These are phyloP conservation scores for Hecatera dysodea DNA, from an alignment of 2,888 invertebrate species.

Conservation along the genomic window DNA sequence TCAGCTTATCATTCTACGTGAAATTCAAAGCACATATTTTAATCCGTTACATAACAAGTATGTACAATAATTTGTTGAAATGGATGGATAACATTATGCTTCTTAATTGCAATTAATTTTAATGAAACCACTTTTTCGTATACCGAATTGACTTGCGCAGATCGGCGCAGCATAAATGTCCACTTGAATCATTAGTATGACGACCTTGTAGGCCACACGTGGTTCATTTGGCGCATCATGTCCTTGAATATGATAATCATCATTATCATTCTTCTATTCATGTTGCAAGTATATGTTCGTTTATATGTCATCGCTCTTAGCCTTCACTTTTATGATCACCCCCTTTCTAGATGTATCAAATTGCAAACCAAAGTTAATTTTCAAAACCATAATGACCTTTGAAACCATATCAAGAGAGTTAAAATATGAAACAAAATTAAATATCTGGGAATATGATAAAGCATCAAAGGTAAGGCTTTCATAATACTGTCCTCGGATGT, in stretches of 20 bases:
- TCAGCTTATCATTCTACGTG: conserved; percentile 29
- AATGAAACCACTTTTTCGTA: background rate
- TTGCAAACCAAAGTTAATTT: too few relatives aligned
- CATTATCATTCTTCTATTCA: background rate
- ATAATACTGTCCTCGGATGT: background rate
- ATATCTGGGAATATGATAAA: background rate
- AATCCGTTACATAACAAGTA: conserved; percentile 26
- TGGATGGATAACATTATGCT: background rate
- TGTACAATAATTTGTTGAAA: conserved; percentile 14
- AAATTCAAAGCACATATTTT: background rate
- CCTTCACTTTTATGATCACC: background rate
- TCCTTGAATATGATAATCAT: background rate
- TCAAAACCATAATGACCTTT: background rate
- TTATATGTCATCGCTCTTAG: background rate
- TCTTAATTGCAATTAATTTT: conserved; percentile 11
- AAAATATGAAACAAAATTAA: too few relatives aligned
- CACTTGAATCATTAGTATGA: background rate
- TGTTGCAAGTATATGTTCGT: background rate
- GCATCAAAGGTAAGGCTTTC: background rate
- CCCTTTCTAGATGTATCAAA: background rate
- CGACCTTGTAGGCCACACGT: conserved; percentile 18
- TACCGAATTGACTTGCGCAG: background rate
- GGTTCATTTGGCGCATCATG: background rate
- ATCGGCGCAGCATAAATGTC: background rate
- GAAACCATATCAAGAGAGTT: background rate